Conservation (phyloP, 2,113 vertebrate species). For the Meriones unguiculatus region DNA sequence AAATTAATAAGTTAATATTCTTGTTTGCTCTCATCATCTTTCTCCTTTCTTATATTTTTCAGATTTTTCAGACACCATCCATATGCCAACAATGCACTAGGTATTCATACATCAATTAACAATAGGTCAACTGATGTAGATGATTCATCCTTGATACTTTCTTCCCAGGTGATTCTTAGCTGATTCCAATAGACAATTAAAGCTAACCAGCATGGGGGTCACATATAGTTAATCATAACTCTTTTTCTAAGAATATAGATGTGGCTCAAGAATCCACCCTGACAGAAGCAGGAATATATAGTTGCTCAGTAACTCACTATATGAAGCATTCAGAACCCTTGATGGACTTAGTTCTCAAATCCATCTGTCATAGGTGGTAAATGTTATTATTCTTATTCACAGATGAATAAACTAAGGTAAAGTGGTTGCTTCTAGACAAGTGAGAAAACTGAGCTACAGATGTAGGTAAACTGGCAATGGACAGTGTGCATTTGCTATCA, state of each 20-base stretch:
- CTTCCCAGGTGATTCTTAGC: background rate
- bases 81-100: background rate
- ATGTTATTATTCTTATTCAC: background rate
- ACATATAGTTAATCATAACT: background rate
- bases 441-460: background rate
- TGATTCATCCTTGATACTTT: background rate
- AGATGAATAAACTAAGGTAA: background rate
- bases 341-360: background rate
- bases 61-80: background rate
- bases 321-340: background rate
- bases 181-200: background rate
- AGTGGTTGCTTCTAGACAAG: constrained; percentile 18
- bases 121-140: background rate
- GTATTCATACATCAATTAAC: background rate
- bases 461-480: background rate
- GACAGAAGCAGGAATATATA: background rate
- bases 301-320: background rate
- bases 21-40: background rate
- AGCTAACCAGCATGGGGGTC: background rate
- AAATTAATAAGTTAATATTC: background rate
- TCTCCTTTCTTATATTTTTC: background rate
- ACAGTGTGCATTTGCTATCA: background rate
- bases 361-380: background rate
- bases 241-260: background rate
- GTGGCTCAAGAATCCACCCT: background rate